phyloP scores from a whole-genome alignment of 2,113 vertebrate species.

The Pampusana beccarii region DNA sequence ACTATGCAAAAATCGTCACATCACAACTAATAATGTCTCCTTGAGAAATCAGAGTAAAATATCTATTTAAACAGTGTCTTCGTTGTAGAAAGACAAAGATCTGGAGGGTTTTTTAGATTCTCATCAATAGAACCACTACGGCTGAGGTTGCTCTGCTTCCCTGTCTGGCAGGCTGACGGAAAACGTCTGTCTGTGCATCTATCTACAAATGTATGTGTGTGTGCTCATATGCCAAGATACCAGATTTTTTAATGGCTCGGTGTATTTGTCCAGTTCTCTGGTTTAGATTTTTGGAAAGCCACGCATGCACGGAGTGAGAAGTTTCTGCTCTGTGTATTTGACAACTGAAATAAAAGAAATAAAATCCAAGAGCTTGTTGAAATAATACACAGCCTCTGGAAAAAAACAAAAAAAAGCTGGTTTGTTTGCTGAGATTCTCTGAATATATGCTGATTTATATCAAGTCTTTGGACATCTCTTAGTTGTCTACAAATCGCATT shows the following conservation, averaged over 20 bases:
- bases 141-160: not conserved
- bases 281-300: not conserved
- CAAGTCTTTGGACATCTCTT: not conserved
- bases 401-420: not conserved
- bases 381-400: not conserved
- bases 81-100: not conserved
- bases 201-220: not conserved
- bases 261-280: not conserved
- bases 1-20: not conserved
- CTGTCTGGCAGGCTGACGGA: not conserved
- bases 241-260: not conserved
- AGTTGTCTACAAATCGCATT: not conserved
- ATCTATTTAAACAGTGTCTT: not conserved
- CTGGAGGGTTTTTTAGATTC: not conserved
- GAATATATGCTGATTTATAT: not conserved
- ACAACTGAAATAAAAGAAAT: not conserved
- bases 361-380: not conserved
- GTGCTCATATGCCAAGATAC: not conserved
- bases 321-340: not conserved
- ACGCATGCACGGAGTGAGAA: accelerated
- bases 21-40: not conserved
- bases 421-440: not conserved
- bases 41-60: not conserved
- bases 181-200: not conserved
- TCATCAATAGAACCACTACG: not conserved